phyloP scores from a whole-genome alignment of 2,888 invertebrate species.

The Agrotis segetum region DNA sequence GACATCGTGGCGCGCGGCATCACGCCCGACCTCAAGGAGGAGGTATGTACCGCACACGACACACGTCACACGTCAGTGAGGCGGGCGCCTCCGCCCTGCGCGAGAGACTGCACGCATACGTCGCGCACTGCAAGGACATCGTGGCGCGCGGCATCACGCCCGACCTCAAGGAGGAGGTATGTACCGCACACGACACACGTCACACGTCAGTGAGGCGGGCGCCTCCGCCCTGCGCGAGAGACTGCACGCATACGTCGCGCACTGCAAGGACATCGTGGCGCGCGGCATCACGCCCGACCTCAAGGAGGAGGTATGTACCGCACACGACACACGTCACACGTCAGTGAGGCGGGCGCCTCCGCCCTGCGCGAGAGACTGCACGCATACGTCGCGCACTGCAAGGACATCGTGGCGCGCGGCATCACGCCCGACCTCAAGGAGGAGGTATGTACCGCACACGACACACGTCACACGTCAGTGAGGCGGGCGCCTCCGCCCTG shows the following conservation, averaged over 20 bases:
- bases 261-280: slow-evolving; percentile 89
- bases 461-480: too few species aligned
- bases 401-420: slow-evolving; percentile 79
- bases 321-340: too few species aligned
- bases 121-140: slow-evolving; percentile 92
- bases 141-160: slow-evolving; percentile 75
- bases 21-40: slow-evolving; percentile 93
- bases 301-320: slow-evolving; percentile 91
- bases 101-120: slow-evolving; percentile 94
- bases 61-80: slow-evolving; percentile 88
- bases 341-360: slow-evolving; percentile 85
- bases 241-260: slow-evolving; percentile 94
- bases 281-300: slow-evolving; percentile 87
- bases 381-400: slow-evolving; percentile 94
- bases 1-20: slow-evolving; percentile 74
- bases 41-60: slow-evolving; percentile 80
- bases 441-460: slow-evolving; percentile 85
- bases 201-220: slow-evolving; percentile 89
- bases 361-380: slow-evolving; percentile 91
- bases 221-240: slow-evolving; percentile 86
- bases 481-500: slow-evolving; percentile 78
- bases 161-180: slow-evolving; percentile 93
- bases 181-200: too few species aligned
- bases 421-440: slow-evolving; percentile 92
- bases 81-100: slow-evolving; percentile 82